phyloP scores from a whole-genome alignment of 2,113 vertebrate genomes.

The Rousettus leschenaultii region DNA sequence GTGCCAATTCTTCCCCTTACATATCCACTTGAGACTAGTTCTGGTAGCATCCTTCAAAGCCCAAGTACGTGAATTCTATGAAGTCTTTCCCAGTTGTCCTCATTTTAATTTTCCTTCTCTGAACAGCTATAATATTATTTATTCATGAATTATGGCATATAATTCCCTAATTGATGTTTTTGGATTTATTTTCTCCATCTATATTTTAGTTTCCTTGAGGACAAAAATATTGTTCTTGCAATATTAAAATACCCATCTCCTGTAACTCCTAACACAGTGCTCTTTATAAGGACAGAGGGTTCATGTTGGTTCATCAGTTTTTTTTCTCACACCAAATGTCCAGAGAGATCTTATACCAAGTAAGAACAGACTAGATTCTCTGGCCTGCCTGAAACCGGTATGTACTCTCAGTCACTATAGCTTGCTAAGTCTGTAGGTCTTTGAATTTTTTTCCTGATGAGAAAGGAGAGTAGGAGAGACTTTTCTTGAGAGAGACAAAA shows the following conservation, averaged over 20 bases:
- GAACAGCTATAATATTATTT: conserved; percentile 54
- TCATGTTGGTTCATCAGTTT: not conserved
- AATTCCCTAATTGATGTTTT: conserved; percentile 62
- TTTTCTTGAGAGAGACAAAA: not conserved
- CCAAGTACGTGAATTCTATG: not conserved
- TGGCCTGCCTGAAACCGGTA: not conserved
- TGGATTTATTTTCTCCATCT: conserved; percentile 6
- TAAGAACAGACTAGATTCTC: not conserved
- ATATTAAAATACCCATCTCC: conserved; percentile 12
- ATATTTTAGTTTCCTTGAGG: conserved; percentile 69
- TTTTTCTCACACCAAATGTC: not conserved
- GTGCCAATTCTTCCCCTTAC: not conserved
- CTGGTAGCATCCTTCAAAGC: conserved; percentile 46
- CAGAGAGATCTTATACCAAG: not conserved
- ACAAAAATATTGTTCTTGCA: conserved; percentile 29
- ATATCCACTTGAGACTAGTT: not conserved
- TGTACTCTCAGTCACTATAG: not conserved
- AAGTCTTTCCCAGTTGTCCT: conserved; percentile 48
- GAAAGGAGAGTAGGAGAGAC: not conserved
- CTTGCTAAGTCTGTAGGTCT: not conserved
- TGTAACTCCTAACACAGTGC: not conserved
- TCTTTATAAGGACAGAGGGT: not conserved
- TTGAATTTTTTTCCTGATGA: not conserved
- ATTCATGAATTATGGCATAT: conserved; percentile 63
- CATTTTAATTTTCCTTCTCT: conserved; percentile 61